Evolutionary conservation across 92 coral and sea anemone species (phyloP), one percentile per base, ranked within the genome.

Genomic region (Scolanthus callimorphus): DNA sequence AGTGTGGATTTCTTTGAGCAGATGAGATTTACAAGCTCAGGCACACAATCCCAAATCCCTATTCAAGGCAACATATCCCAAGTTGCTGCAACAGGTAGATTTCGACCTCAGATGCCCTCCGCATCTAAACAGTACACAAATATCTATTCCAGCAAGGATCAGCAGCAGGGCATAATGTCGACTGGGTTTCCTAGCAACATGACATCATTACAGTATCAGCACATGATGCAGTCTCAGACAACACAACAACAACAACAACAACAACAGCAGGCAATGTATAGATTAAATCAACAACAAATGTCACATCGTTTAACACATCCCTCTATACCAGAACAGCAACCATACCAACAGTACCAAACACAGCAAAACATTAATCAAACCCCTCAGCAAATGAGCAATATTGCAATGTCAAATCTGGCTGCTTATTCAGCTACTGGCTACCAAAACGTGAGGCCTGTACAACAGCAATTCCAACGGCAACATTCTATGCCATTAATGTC

Each of bases 401-500:
- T 70, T 52, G 53, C 72, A 21, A 4, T 59, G 62, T 75, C 66
- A 49, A 73, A 78, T 11, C 48, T 78, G 17, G 68, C 78, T 44
- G 59, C 70, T 8, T 67, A 73, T 25, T 62, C 68, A 29, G 55
- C 53, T 13, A 59, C 61, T 48, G 67, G 84, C 31, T 70, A 47
- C 41, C 85, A 54, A 64, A 54, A 55, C 38, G 23, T 74, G 38
- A 60, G 59, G 27, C 51, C 69, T 30, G 53, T 62, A 3, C 69
- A 72, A 49, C 23, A 73, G 15, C 65, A 51, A 11, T 83, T 78
- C 55, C 86, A 78, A 31, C 79, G 96, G 24, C 96, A 88, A 51
- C 74, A 51, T 51, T 88, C 96, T 3, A 78, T 83, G 90, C 96
- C 96, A 1, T 25, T 59, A 45, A 46, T 49, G 21, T 34, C 47